phyloP scores from a whole-genome alignment of 37 sponge, comb jelly and placozoan species.

The Halichondria panicea region DNA sequence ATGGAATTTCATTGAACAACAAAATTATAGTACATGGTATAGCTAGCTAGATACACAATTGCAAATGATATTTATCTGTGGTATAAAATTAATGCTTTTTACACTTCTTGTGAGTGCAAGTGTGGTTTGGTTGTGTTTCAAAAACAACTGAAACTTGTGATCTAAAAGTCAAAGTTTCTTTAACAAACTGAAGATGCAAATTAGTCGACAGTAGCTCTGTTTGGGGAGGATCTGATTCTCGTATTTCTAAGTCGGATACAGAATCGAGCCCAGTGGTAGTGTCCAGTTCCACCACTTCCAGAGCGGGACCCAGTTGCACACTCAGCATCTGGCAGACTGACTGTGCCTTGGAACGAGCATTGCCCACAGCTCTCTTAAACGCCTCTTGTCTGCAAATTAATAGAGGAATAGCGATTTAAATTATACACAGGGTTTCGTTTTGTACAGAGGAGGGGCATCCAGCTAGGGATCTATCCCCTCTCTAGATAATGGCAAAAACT shows the following conservation, averaged over 20 bases:
- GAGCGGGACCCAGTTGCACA: slow-evolving; percentile 43
- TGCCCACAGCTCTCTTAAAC: slow-evolving; percentile 52
- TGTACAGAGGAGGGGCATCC: too few relatives aligned
- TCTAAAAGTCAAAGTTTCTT: slow-evolving; percentile 7
- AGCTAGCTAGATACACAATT: neutral
- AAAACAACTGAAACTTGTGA: slow-evolving; percentile 32
- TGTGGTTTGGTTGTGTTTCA: slow-evolving; percentile 30
- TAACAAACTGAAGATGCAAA: slow-evolving; percentile 13
- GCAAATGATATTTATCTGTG: neutral
- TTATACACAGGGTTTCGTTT: too few relatives aligned
- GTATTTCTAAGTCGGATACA: neutral
- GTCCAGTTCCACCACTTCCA: slow-evolving; percentile 23
- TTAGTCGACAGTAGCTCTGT: neutral
- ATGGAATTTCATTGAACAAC: neutral
- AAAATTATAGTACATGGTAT: neutral
- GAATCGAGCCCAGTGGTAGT: neutral
- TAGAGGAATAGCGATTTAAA: too few relatives aligned
- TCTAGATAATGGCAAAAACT: neutral
- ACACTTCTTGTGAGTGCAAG: slow-evolving; percentile 49
- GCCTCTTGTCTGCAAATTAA: slow-evolving; percentile 54
- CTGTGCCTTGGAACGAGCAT: slow-evolving; percentile 60
- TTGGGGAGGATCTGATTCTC: neutral
- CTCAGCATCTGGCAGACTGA: slow-evolving; percentile 46
- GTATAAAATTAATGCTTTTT: slow-evolving; percentile 24
- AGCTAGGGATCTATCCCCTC: too few relatives aligned